A percentile compares a stretch with the other conserved stretches of the same genome.
Conservation (phyloP, 64 coral and sea anemone genomes). For the Pocillopora damicornis region DNA sequence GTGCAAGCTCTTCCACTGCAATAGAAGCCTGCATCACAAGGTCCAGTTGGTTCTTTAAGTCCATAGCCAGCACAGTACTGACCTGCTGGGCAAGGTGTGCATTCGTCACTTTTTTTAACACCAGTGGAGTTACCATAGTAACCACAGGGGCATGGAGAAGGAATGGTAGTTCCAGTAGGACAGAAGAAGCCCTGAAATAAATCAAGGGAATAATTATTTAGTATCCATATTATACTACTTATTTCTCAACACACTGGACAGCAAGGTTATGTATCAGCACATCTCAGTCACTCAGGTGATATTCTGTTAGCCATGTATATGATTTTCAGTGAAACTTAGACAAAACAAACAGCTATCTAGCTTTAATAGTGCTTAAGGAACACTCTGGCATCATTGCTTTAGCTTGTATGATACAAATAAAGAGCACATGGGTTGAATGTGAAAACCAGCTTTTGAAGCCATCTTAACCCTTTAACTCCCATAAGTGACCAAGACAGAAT, state of each 20-base stretch:
- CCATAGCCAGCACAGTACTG: slow-evolving; percentile 94
- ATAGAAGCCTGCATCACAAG: slow-evolving; percentile 97
- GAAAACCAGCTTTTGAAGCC: not conserved
- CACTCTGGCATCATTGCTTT: not conserved
- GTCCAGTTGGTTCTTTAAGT: slow-evolving; percentile 69
- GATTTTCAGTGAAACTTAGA: too few relatives aligned
- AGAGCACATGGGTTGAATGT: not conserved
- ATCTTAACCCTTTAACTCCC: not conserved
- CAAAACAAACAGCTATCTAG: too few relatives aligned
- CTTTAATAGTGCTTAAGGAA: not conserved
- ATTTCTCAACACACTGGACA: too few relatives aligned
- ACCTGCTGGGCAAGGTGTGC: slow-evolving; percentile 93
- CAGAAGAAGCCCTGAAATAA: slow-evolving; percentile 84
- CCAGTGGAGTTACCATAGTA: slow-evolving; percentile 94
- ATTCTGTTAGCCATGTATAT: too few relatives aligned
- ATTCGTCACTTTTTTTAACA: slow-evolving; percentile 93
- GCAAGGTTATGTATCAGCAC: too few relatives aligned
- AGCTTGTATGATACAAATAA: not conserved
- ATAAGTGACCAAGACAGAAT: too few relatives aligned
- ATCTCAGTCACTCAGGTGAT: too few relatives aligned
- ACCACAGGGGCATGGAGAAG: slow-evolving; percentile 94
- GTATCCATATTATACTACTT: not conserved
- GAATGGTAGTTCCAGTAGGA: slow-evolving; percentile 92
- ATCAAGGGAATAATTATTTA: not conserved
- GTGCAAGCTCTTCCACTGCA: slow-evolving; percentile 92